Conservation (phyloP, 2,797 vertebrate genomes). For the Galago senegalensis region DNA sequence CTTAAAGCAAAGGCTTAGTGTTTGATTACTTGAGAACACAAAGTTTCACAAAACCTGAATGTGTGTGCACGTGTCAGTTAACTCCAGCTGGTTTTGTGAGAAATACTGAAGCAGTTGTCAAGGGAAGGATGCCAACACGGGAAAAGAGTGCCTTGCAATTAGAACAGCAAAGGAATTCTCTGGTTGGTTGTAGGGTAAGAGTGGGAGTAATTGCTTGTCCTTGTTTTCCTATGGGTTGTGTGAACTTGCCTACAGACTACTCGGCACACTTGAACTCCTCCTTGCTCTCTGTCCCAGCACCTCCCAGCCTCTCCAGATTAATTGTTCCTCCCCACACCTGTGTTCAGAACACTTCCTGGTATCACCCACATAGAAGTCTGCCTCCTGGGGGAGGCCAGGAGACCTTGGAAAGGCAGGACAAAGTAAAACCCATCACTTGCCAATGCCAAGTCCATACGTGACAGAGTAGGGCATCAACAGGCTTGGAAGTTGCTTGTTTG, state of each 20-base stretch:
- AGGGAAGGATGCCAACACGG: conserved; percentile 33
- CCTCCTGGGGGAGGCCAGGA: not conserved
- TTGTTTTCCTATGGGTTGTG: not conserved
- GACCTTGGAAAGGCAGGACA: not conserved
- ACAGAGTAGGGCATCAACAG: not conserved
- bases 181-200: not conserved
- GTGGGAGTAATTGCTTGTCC: conserved; percentile 47
- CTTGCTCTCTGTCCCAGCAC: not conserved
- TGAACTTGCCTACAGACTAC: conserved; percentile 16
- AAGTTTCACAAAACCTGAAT: not conserved
- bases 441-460: not conserved
- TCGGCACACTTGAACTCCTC: not conserved
- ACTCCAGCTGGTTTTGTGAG: conserved; percentile 3
- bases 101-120: not conserved
- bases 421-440: not conserved
- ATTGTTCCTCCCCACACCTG: not conserved
- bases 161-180: not conserved
- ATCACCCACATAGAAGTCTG: not conserved
- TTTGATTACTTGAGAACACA: conserved; percentile 39
- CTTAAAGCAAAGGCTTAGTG: not conserved
- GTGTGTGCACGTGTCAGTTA: not conserved
- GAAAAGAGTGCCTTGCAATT: conserved; percentile 32
- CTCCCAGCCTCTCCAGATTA: not conserved
- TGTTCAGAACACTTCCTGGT: conserved; percentile 6
- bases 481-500: conserved; percentile 30